Conservation (phyloP, 1,140 invertebrate species). For the Neodiprion fabricii region DNA sequence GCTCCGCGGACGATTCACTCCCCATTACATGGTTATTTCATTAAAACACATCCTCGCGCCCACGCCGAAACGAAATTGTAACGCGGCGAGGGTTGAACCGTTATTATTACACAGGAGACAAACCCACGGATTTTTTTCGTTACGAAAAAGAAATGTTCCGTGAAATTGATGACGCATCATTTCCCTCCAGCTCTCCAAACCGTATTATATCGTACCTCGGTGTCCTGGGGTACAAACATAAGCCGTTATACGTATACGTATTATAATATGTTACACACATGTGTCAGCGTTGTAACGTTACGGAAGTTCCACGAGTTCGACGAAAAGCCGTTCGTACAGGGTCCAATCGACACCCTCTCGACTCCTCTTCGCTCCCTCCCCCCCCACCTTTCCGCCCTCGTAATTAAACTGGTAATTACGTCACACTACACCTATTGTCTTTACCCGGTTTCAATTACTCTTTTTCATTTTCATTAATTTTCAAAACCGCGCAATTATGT, state of each 20-base stretch:
- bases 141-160: constrained; percentile 31
- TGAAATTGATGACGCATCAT: constrained; percentile 35
- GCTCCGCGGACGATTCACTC: neutral
- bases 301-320: neutral
- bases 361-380: too few species aligned
- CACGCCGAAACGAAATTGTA: neutral
- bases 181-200: neutral
- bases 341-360: too few species aligned
- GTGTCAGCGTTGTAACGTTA: neutral
- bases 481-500: too few species aligned
- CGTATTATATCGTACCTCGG: neutral
- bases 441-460: neutral
- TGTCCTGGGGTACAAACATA: too few species aligned
- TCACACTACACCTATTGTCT: neutral
- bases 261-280: too few species aligned
- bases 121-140: constrained; percentile 23
- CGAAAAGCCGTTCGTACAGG: too few species aligned
- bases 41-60: neutral
- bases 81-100: neutral
- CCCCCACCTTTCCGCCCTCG: neutral
- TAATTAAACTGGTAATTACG: neutral
- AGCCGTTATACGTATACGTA: too few species aligned
- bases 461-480: neutral
- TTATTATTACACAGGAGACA: constrained; percentile 19
- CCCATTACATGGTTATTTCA: constrained; percentile 3